Evolutionary conservation across 2,113 vertebrate species (phyloP).

Genomic region (Poeciliopsis occidentalis): DNA sequence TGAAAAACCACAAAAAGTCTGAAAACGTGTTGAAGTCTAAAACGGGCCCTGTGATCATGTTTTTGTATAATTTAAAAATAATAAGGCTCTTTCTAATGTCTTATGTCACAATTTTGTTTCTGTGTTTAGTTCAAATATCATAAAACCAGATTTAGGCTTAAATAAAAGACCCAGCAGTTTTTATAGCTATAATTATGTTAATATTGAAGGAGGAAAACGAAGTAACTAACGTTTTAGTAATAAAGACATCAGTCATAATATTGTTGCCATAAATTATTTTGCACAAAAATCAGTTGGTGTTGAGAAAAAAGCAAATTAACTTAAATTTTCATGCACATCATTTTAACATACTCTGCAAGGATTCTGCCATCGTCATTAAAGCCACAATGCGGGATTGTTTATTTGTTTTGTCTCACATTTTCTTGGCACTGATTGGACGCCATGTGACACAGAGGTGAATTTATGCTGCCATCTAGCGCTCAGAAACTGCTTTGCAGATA

Average conservation of each 20-base stretch:
- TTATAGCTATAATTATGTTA: too few species aligned
- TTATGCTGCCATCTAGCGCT: constrained; percentile 57
- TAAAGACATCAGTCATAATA: too few species aligned
- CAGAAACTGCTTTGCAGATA: background rate
- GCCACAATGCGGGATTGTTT: background rate
- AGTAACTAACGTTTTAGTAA: background rate
- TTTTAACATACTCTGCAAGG: too few species aligned
- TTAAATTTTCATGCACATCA: too few species aligned
- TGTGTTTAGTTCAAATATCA: background rate
- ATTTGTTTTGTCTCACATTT: background rate
- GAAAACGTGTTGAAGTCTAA: background rate
- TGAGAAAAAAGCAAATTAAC: too few species aligned
- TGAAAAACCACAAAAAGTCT: background rate
- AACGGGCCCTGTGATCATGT: background rate
- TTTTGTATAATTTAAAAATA: background rate
- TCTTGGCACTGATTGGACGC: background rate
- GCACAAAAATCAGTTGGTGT: background rate
- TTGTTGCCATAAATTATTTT: too few species aligned
- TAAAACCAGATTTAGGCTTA: background rate
- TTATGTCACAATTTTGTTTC: background rate
- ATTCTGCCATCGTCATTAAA: background rate
- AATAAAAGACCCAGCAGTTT: background rate
- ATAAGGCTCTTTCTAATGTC: background rate
- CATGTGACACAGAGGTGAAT: background rate
- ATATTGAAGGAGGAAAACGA: too few species aligned